Percentiles rank a stretch among this genome's conserved stretches.
Evolutionary conservation across 2,113 vertebrate genomes (phyloP).

Genomic region (Lamprologus lemairii): DNA sequence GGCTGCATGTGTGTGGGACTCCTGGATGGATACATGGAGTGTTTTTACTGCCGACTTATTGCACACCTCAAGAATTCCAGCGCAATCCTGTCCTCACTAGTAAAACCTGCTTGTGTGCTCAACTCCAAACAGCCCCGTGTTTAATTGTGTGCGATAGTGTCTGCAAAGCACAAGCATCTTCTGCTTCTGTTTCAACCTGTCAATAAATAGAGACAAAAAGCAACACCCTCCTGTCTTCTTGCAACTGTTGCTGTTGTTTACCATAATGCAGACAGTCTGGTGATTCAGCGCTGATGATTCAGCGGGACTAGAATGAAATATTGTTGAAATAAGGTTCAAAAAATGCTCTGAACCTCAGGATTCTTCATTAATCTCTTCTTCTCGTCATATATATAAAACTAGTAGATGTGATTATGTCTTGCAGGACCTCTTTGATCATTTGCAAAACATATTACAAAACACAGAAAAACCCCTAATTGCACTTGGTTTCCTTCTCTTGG

Average conservation of each 20-base stretch:
- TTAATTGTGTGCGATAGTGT: conserved; percentile 26
- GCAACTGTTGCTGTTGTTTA: neutral
- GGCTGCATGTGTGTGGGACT: conserved; percentile 43
- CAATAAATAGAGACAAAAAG: neutral
- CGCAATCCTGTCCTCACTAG: conserved; percentile 57
- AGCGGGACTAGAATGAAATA: neutral
- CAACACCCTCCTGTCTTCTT: neutral
- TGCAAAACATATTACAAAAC: neutral
- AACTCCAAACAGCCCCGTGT: conserved; percentile 31
- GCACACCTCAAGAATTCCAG: conserved; percentile 66
- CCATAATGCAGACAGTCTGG: neutral
- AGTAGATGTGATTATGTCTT: neutral
- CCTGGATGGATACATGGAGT: conserved; percentile 27
- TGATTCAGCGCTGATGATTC: neutral
- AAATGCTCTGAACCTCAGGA: neutral
- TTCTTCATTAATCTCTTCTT: neutral
- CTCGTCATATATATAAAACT: fast-evolving
- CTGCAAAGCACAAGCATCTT: neutral
- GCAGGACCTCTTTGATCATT: neutral
- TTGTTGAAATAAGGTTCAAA: neutral
- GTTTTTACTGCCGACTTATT: conserved; percentile 69
- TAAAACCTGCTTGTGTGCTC: conserved; percentile 53
- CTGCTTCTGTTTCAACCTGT: neutral
- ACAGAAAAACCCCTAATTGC: neutral
- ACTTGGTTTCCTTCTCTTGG: neutral